Percentiles rank a stretch among this genome's conserved stretches.
Conservation (phyloP, 2,888 invertebrate species). For the Elgonia sp. region DNA sequence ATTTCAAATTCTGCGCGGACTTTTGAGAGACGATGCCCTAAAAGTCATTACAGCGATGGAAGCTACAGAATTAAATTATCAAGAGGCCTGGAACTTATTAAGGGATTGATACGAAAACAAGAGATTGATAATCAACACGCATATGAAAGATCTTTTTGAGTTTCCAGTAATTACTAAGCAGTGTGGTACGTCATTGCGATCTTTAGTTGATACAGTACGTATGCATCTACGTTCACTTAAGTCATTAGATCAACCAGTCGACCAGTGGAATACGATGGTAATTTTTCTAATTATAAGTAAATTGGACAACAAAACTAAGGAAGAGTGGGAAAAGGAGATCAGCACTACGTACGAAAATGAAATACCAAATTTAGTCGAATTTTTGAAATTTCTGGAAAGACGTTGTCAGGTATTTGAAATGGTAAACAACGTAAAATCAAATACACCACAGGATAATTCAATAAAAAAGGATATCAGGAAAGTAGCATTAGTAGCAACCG, state of each 20-base stretch:
- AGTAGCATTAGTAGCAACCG: not conserved
- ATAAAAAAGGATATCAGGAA: not conserved
- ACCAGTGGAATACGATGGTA: conserved; percentile 14
- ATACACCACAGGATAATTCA: not conserved
- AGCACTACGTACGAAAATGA: not conserved
- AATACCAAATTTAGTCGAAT: not conserved
- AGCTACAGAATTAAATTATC: no score
- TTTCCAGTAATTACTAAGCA: no score
- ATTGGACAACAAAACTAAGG: conserved; percentile 2
- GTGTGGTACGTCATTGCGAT: no score
- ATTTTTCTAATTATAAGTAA: conserved; percentile 5
- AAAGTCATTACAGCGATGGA: no score
- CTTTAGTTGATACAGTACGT: no score
- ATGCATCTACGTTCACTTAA: not conserved
- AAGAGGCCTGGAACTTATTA: no score
- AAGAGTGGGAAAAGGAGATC: conserved; percentile 22
- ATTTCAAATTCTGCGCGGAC: no score
- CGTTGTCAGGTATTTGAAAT: conserved; percentile 25
- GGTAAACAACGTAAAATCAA: not conserved
- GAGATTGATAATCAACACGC: no score
- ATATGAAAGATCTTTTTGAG: no score
- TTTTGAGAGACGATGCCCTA: no score
- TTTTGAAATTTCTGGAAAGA: conserved; percentile 22
- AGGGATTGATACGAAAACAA: no score
- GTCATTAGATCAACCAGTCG: conserved; percentile 7